A percentile compares a stretch with the other conserved stretches of the same genome.
Evolutionary conservation across 2,113 vertebrate genomes (phyloP).

Genomic region (Fregetta grallaria): DNA sequence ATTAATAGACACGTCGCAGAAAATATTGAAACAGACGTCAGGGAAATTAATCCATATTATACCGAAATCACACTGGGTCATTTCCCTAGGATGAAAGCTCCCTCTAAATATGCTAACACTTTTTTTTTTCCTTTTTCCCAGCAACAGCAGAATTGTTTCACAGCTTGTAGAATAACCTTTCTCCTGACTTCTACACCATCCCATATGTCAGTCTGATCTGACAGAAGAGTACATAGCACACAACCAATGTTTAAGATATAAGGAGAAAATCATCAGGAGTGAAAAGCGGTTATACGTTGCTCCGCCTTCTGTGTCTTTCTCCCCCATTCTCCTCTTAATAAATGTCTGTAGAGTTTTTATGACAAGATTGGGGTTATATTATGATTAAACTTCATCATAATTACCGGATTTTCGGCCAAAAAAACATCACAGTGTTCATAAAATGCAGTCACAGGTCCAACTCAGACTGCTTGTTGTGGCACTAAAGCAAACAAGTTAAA

Average conservation of each 20-base stretch:
- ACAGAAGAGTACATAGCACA: neutral
- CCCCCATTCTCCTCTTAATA: neutral
- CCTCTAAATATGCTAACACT: neutral
- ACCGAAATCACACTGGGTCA: neutral
- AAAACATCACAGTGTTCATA: neutral
- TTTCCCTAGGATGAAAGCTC: neutral
- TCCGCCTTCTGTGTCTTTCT: neutral
- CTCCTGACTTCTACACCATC: neutral
- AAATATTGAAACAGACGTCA: neutral
- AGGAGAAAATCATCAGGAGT: neutral
- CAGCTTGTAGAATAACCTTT: neutral
- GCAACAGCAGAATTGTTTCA: neutral
- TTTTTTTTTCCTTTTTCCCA: neutral
- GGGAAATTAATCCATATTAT: neutral
- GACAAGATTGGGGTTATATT: neutral
- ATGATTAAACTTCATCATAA: neutral
- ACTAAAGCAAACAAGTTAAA: neutral
- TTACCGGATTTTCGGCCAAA: neutral
- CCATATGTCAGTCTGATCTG: neutral
- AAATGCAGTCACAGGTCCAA: neutral
- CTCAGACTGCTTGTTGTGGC: neutral
- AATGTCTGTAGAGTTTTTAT: neutral
- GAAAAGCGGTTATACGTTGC: neutral
- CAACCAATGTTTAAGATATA: neutral
- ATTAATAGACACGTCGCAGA: neutral